A percentile compares a stretch with the other conserved stretches of the same genome.
Conservation (phyloP, 2,888 invertebrate species). For the Mechanitis mazaeus region DNA sequence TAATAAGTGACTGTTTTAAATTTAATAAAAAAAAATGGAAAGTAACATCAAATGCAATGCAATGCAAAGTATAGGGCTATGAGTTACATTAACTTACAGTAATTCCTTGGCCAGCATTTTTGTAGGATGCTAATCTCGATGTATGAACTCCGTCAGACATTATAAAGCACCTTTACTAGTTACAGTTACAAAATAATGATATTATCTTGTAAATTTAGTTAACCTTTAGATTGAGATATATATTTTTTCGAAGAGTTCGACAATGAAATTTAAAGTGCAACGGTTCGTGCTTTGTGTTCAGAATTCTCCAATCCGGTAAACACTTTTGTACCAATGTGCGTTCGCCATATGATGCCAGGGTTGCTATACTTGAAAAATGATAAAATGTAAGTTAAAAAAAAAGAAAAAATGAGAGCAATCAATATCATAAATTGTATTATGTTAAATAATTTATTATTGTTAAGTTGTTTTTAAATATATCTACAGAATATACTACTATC, state of each 20-base stretch:
- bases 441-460: too few species aligned
- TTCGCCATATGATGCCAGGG: neutral
- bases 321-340: neutral
- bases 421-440: too few species aligned
- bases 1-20: too few species aligned
- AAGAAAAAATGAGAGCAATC: too few species aligned
- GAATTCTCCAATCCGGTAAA: too few species aligned
- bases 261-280: neutral
- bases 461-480: neutral
- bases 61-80: too few species aligned
- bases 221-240: too few species aligned
- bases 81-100: conserved; percentile 74
- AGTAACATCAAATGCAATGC: too few species aligned
- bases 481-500: neutral
- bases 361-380: neutral
- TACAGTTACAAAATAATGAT: neutral
- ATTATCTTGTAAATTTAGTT: neutral
- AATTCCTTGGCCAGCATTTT: conserved; percentile 85
- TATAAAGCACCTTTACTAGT: conserved; percentile 24
- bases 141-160: conserved; percentile 79
- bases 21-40: too few species aligned
- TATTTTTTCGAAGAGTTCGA: neutral
- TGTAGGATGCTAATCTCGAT: conserved; percentile 82
- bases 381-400: too few species aligned
- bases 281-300: neutral